These are phyloP conservation scores for Thunnus thynnus DNA, from an alignment of 2,113 vertebrate species.

Conservation along the genomic window DNA sequence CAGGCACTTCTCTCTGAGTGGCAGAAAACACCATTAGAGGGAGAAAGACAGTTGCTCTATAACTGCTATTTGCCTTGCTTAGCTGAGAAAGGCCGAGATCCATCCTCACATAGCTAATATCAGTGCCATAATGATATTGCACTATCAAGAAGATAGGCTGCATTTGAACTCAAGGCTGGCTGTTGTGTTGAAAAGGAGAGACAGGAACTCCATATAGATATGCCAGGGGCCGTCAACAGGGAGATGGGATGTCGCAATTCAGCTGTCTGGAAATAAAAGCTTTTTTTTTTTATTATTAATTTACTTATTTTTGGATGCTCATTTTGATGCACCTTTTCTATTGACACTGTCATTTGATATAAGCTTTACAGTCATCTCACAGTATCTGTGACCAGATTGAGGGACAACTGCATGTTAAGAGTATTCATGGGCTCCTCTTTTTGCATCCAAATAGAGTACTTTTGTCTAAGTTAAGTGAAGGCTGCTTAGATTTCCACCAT, in stretches of 20 bases:
- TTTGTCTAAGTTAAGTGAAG: slow-evolving; percentile 65
- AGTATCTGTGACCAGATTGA: neutral
- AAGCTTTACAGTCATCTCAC: slow-evolving; percentile 8
- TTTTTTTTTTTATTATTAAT: neutral
- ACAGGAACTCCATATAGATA: slow-evolving; percentile 35
- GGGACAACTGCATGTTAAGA: slow-evolving; percentile 10
- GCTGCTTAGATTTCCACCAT: slow-evolving; percentile 36
- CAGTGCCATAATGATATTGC: slow-evolving; percentile 31
- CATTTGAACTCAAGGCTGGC: slow-evolving; percentile 42
- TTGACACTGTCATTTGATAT: slow-evolving; percentile 24
- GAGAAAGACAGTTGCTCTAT: slow-evolving; percentile 16
- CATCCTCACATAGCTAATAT: slow-evolving; percentile 57
- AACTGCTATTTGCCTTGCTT: slow-evolving; percentile 53
- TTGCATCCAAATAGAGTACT: slow-evolving; percentile 15
- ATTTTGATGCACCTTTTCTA: slow-evolving; percentile 15
- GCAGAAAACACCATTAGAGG: slow-evolving; percentile 64
- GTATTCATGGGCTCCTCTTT: slow-evolving; percentile 34
- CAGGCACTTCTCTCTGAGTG: slow-evolving; percentile 52
- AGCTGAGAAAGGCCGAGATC: slow-evolving; percentile 40
- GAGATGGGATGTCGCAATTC: slow-evolving; percentile 6
- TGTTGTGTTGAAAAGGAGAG: slow-evolving; percentile 30
- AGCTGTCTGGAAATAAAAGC: slow-evolving; percentile 41
- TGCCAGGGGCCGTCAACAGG: neutral
- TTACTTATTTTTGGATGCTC: neutral
- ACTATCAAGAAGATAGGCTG: slow-evolving; percentile 37